These are phyloP conservation scores for Montipora capitata DNA, from an alignment of 92 coral and sea anemone genomes.

Conservation along the genomic window DNA sequence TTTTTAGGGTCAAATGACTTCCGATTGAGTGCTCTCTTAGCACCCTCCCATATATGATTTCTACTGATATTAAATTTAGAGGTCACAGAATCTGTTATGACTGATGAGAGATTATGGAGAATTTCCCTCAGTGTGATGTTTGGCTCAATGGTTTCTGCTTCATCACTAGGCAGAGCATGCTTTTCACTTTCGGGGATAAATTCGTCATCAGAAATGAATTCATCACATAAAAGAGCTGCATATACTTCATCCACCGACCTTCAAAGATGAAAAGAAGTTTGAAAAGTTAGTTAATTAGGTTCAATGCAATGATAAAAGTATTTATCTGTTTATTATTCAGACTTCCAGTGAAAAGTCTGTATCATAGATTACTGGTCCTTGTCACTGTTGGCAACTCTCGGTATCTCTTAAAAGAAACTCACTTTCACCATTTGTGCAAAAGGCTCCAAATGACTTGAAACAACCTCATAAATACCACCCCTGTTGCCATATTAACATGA, in stretches of 20 bases:
- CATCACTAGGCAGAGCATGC: no score
- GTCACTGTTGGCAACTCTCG: slow-evolving; percentile 13
- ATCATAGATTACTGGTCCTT: slow-evolving; percentile 18
- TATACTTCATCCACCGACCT: slow-evolving; percentile 40
- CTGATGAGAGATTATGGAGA: slow-evolving; percentile 32
- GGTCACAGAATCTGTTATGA: slow-evolving; percentile 26
- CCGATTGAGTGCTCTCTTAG: slow-evolving; percentile 54
- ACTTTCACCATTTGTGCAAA: background rate
- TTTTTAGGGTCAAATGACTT: background rate
- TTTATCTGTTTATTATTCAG: background rate
- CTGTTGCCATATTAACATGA: slow-evolving; percentile 6
- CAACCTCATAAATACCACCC: slow-evolving; percentile 22
- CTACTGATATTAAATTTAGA: slow-evolving; percentile 58
- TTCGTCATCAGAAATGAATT: slow-evolving; percentile 55
- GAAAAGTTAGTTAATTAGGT: no score
- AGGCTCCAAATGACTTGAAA: background rate
- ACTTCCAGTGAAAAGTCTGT: slow-evolving; percentile 19
- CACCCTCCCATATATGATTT: slow-evolving; percentile 62
- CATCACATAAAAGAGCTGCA: slow-evolving; percentile 51
- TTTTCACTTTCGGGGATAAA: slow-evolving; percentile 15
- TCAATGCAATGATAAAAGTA: background rate
- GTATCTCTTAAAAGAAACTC: slow-evolving; percentile 5
- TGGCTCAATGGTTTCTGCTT: no score
- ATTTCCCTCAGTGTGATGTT: no score
- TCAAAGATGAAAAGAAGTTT: slow-evolving; percentile 4